phyloP scores from a whole-genome alignment of 2,888 invertebrate species.

The Amblyteles armatorius region DNA sequence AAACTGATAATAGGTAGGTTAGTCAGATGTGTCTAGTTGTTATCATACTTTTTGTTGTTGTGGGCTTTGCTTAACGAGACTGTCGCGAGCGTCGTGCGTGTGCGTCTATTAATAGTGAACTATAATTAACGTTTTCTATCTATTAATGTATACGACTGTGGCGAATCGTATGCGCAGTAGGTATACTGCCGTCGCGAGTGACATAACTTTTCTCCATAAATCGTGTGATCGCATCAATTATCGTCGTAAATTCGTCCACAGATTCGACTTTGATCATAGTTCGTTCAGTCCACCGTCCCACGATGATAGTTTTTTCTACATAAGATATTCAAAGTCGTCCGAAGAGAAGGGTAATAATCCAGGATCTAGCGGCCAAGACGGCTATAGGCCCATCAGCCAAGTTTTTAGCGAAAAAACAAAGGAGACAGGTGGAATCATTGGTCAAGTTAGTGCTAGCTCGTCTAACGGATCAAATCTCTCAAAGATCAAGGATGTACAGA shows the following conservation, averaged over 20 bases:
- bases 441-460: slow-evolving; percentile 18
- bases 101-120: slow-evolving; percentile 16
- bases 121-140: background rate
- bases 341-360: slow-evolving; percentile 45
- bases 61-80: background rate
- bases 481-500: slow-evolving; percentile 63
- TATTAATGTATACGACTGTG: background rate
- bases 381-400: slow-evolving; percentile 77
- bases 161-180: slow-evolving; percentile 18
- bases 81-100: background rate
- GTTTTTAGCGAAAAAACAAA: slow-evolving; percentile 73
- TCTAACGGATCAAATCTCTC: slow-evolving; percentile 33
- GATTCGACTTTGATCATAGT: slow-evolving; percentile 87
- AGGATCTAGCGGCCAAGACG: slow-evolving; percentile 60
- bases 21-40: background rate
- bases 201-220: background rate
- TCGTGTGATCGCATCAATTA: background rate
- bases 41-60: background rate
- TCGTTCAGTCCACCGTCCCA: slow-evolving; percentile 90
- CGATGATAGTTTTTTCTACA: slow-evolving; percentile 91
- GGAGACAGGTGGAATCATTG: slow-evolving; percentile 43
- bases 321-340: slow-evolving; percentile 85
- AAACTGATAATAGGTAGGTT: slow-evolving; percentile 86
- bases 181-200: background rate
- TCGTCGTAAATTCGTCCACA: slow-evolving; percentile 71